A percentile compares a stretch with the other conserved stretches of the same genome.
Evolutionary conservation across 2,888 invertebrate species (phyloP).

Genomic region (Drosophila austrosaltans): DNA sequence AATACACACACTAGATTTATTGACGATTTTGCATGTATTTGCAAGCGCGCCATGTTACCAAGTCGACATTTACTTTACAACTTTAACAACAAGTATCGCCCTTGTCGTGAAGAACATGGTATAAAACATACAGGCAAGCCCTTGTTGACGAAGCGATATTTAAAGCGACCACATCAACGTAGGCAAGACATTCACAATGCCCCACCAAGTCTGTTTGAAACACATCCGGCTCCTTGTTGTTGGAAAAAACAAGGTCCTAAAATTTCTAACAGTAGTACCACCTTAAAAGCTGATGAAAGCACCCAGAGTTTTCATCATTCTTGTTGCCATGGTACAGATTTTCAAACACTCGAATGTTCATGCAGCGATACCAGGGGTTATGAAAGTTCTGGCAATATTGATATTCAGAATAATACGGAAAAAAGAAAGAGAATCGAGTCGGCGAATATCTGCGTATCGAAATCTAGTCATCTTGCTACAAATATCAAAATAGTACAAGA

Average conservation of each 20-base stretch:
- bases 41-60: slow-evolving; percentile 41
- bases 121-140: background rate
- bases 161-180: background rate
- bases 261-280: background rate
- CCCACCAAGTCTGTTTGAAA: background rate
- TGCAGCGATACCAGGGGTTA: background rate
- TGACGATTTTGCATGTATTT: slow-evolving; percentile 33
- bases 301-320: background rate
- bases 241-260: background rate
- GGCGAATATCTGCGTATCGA: background rate
- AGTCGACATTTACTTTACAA: slow-evolving; percentile 60
- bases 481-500: background rate
- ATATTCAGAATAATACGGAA: background rate
- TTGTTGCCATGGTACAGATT: background rate
- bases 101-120: background rate
- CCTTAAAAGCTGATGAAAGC: background rate
- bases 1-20: slow-evolving; percentile 27
- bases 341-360: background rate
- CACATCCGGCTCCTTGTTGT: slow-evolving; percentile 10
- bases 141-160: background rate
- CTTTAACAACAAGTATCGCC: slow-evolving; percentile 15
- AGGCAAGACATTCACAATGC: background rate
- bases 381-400: background rate
- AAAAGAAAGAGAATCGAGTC: background rate
- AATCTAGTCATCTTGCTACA: background rate